Percentiles rank a stretch among this genome's conserved stretches.
Evolutionary conservation across 2,113 vertebrate species (phyloP).

Genomic region (Centrocercus urophasianus): DNA sequence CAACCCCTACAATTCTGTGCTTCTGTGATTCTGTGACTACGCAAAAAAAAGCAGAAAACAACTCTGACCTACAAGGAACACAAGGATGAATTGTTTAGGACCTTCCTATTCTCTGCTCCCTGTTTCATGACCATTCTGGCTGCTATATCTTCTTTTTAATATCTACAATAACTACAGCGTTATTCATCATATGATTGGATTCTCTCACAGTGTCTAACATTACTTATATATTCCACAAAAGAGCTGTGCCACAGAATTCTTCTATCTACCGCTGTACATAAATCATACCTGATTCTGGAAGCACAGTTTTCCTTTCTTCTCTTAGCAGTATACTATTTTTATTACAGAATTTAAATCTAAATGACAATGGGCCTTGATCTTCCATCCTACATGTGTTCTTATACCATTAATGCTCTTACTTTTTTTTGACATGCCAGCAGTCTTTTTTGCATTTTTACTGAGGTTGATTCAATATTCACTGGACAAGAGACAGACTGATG

Average conservation of each 20-base stretch:
- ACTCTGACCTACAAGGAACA: not conserved
- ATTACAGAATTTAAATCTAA: constrained; percentile 20
- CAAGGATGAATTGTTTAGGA: not conserved
- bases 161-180: not conserved
- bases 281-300: not conserved
- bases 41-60: not conserved
- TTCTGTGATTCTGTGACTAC: no score
- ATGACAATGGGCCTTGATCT: constrained; percentile 8
- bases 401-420: not conserved
- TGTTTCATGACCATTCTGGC: not conserved
- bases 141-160: not conserved
- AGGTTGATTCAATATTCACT: constrained; percentile 1
- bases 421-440: not conserved
- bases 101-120: not conserved
- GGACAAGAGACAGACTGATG: not conserved
- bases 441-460: constrained; percentile 1
- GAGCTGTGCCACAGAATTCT: not conserved
- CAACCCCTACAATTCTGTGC: no score
- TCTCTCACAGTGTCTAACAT: accelerated
- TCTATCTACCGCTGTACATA: not conserved
- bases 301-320: constrained; percentile 4
- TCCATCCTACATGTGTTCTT: not conserved
- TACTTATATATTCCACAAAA: not conserved
- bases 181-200: not conserved
- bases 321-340: constrained; percentile 20